phyloP scores from a whole-genome alignment of 1,140 invertebrate genomes.

The Meloidogyne hapla region DNA sequence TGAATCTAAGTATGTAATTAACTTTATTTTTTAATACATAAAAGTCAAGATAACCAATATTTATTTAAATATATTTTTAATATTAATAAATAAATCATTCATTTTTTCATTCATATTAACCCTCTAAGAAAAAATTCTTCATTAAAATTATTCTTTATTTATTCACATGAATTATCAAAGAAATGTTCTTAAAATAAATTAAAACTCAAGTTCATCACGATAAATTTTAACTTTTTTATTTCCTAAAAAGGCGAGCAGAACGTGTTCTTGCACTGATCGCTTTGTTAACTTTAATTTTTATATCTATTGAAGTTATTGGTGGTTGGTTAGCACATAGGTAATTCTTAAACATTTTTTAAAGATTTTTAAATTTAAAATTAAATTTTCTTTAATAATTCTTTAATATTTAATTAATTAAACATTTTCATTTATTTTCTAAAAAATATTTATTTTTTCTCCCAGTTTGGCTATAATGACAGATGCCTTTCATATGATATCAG shows the following conservation, averaged over 20 bases:
- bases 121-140: no score
- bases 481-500: conserved; percentile 89
- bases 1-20: neutral
- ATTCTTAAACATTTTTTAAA: neutral
- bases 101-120: no score
- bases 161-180: neutral
- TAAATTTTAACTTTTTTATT: neutral
- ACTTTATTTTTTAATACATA: neutral
- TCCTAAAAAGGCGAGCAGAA: conserved; percentile 48
- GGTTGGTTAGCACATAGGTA: conserved; percentile 51
- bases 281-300: conserved; percentile 53
- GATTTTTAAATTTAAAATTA: conserved; percentile 2
- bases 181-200: neutral
- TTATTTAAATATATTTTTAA: no score
- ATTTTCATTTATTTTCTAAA: conserved; percentile 69
- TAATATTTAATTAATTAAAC: no score
- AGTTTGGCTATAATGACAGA: conserved; percentile 91
- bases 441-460: neutral
- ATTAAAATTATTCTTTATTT: neutral
- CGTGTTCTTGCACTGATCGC: conserved; percentile 53
- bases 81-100: no score
- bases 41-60: no score
- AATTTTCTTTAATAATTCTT: conserved; percentile 2
- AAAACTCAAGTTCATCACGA: neutral
- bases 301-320: conserved; percentile 54